These are phyloP conservation scores for Chrosomus eos DNA, from an alignment of 2,797 vertebrate genomes.

Conservation along the genomic window DNA sequence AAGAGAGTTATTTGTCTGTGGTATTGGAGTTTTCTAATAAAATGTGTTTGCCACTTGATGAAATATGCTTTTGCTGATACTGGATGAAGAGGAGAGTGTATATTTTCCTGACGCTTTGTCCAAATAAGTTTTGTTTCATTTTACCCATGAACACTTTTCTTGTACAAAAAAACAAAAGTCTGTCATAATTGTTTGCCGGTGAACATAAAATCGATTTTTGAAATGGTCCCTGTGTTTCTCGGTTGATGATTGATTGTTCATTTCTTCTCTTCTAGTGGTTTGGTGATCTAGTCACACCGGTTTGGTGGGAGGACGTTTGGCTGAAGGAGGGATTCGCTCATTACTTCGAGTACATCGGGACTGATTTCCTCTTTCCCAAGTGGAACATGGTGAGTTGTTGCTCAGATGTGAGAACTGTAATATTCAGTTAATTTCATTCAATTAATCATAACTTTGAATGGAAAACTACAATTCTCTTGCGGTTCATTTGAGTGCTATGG, in stretches of 20 bases:
- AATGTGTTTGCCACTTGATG: background rate
- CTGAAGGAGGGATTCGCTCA: constrained; percentile 97
- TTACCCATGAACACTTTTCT: background rate
- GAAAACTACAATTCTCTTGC: too few species aligned
- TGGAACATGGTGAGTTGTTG: constrained; percentile 30
- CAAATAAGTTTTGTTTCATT: background rate
- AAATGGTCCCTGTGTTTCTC: background rate
- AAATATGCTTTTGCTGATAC: background rate
- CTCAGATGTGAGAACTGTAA: background rate
- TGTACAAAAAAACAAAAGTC: background rate
- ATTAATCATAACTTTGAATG: background rate
- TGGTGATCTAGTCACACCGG: constrained; percentile 95
- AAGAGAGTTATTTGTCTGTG: background rate
- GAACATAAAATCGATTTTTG: background rate
- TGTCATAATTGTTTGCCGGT: background rate
- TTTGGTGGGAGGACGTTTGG: constrained; percentile 99
- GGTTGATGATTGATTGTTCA: constrained; percentile 6
- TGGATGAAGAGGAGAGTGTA: background rate
- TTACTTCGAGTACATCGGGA: constrained; percentile 96
- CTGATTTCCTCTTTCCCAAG: constrained; percentile 96
- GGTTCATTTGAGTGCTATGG: background rate
- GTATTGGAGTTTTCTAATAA: background rate
- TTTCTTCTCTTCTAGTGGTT: constrained; percentile 87
- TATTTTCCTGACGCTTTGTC: background rate
- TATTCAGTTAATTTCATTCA: background rate